Evolutionary conservation across 2,113 vertebrate genomes (phyloP), one percentile per base, ranked within the genome.

Genomic region (Mustela nigripes): DNA sequence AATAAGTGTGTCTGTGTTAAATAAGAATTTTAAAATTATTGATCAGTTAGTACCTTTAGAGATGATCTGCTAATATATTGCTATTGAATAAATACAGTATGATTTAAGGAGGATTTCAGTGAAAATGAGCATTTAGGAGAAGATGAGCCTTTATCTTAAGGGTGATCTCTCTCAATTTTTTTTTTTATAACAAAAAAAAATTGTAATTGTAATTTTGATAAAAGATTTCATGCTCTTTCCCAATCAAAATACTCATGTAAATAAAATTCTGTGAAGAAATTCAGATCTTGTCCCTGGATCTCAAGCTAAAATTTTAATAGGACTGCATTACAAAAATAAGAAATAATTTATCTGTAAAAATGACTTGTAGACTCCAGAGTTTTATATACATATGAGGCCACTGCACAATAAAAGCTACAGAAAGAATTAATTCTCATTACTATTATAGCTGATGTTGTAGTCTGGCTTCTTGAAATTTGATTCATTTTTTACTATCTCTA

Each of bases 401-500:
- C 36, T 56, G 33, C 4, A 90, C 19, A 84, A 87, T 78, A 58
- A 74, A 84, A 92, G 31, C 28, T 82, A 87, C 16, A 83, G 33
- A 90, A 84, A 84, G 5, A 22, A 92, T 95, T 73, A 65, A 81
- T 88, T 92, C 53, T 88, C 80, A 81, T 86, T 94, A 85, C 58
- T 91, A 48, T 22, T 21, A 50, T 86, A 58, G 96, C 45, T 31
- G 22, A 79, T 42, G 26, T 15, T 96, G 60, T 67, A 69, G 22
- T 60, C 91, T 97, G 78, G 76, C 28, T 93, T 33, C 36, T 60
- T 88, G 45, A 36, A 95, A 95, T 97, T 94, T 96, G 89, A 95
- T 97, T 95, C 53, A 96, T 91, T 92, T 96, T 84, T 92, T 82
- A 85, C 60, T 95, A 93, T 95, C 87, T 97, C 69, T 88, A 74